phyloP scores from a whole-genome alignment of 2,113 vertebrate species.

The Apodemus speciosus region DNA sequence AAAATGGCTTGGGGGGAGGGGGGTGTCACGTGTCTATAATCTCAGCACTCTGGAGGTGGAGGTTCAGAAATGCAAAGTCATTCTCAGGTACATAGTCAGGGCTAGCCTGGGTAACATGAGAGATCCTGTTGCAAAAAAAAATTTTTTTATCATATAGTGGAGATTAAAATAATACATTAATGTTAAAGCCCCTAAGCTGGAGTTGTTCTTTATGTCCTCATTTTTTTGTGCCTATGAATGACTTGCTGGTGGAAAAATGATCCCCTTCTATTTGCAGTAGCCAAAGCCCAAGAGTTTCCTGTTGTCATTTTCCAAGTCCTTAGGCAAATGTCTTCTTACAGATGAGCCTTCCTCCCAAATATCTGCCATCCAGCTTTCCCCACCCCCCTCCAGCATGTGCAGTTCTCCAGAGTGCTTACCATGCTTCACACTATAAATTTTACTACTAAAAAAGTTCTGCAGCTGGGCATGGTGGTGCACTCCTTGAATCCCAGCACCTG shows the following conservation, averaged over 20 bases:
- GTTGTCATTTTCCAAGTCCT: background rate
- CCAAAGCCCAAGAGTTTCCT: conserved; percentile 5
- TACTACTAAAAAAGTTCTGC: background rate
- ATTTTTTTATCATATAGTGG: background rate
- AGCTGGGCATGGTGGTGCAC: too few relatives aligned
- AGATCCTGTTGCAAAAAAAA: background rate
- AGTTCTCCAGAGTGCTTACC: background rate
- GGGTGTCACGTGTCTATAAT: too few relatives aligned
- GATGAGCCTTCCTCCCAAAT: background rate
- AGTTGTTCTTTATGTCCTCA: background rate
- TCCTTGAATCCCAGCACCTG: too few relatives aligned
- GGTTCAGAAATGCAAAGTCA: background rate
- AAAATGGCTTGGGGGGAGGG: background rate
- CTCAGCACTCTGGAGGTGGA: background rate
- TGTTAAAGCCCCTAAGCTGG: background rate
- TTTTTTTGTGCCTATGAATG: background rate
- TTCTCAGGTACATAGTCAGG: background rate
- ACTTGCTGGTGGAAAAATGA: background rate
- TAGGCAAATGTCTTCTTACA: background rate
- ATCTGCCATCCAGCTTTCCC: too few relatives aligned
- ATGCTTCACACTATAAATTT: background rate
- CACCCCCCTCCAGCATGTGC: background rate
- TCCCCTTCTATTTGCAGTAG: background rate
- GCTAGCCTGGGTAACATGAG: background rate
- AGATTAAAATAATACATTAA: conserved; percentile 4